Evolutionary conservation across 2,797 vertebrate genomes (phyloP), one percentile per base, ranked within the genome.

Genomic region (Babyrousa celebensis): DNA sequence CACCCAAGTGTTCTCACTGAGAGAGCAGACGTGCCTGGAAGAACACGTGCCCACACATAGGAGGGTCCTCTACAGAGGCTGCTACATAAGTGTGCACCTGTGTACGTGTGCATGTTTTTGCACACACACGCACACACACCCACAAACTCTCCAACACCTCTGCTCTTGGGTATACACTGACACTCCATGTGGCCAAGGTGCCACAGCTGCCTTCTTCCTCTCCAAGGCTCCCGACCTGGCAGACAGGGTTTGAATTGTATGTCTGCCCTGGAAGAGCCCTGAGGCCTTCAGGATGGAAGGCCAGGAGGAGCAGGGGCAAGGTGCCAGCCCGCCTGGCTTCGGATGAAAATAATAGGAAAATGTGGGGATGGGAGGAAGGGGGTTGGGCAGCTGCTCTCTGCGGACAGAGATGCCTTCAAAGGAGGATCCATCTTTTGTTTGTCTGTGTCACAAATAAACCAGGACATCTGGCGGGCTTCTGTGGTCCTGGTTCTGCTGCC

Each of bases 261-360:
- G 25, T 91, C 84, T 93, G 52, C 5, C 77, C 65, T 77, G 2
- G 40, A 29, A 27, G 43, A 91, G 32, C 68, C 56, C 71, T 60
- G 58, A 86, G 32, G 29, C 10, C 74, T 89, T 89, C 60, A 71
- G 83, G 32, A 63, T 85, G 67, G 54, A 32, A 67, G 36, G 6
- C 36, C 54, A 88, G 32, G 17, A 96, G 48, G 25, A 96, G 16
- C 20, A 23, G 27, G n/a, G 40, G 79, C 54, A 85, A 78, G 36
- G 56, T 78, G 27, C 18, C 79, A 82, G 75, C 20, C 56, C 14
- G 29, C 54, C 36, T 27, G 10, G 23, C 52, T 65, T 84, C 70
- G 80, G 65, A 94, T 58, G 54, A 77, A 70, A 83, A 58, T 60
- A n/a, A 58, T n/a, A 43, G 65, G 36, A 82, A 94, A 93, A 75